Evolutionary conservation across 2,888 invertebrate genomes (phyloP), one percentile per base, ranked within the genome.

Genomic region (Cheilosia pagana): DNA sequence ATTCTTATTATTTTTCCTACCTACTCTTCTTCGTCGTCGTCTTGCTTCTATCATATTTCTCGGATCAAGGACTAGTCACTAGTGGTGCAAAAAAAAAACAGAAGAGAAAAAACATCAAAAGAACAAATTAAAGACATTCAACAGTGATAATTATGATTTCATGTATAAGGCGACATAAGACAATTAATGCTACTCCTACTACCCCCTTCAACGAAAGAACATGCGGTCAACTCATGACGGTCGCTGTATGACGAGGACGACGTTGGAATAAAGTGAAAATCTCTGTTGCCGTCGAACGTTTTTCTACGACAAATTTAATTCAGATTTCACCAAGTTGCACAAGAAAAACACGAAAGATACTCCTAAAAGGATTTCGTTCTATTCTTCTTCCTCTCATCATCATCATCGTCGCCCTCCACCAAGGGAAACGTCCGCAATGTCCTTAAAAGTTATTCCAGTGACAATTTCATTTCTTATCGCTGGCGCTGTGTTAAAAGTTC

Each of bases 391-490:
- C 6, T 48, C 4, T 48, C n/a, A n/a, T n/a, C n/a, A n/a, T n/a
- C n/a, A n/a, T n/a, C n/a, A n/a, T n/a, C n/a, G n/a, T n/a, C n/a
- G n/a, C 35, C 23, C 45, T 10, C 12, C 25, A 28, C 39, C 35
- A 57, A 55, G 48, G 45, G 28, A 70, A 48, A 70, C 14, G 70
- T 70, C 57, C 35, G 35, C 57, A 25, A 71, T 50, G 60, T 71
- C 71, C 60, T 71, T 50, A 50, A 60, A 71, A 71, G 59, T 60
- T 71, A 52, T 59, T 60, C 71, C 50, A 60, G 60, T 57, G 81
- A 81, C 74, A 81, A 75, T 68, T 55, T 81, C 62, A 81, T 74
- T 81, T 81, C 74, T 74, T 81, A 81, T 81, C 67, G 28, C 41
- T 52, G n/a, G 60, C 55, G 65, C 72, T 79, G 78, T 78, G 78